Evolutionary conservation across 1,140 invertebrate species (phyloP).

Genomic region (Lycorma delicatula): DNA sequence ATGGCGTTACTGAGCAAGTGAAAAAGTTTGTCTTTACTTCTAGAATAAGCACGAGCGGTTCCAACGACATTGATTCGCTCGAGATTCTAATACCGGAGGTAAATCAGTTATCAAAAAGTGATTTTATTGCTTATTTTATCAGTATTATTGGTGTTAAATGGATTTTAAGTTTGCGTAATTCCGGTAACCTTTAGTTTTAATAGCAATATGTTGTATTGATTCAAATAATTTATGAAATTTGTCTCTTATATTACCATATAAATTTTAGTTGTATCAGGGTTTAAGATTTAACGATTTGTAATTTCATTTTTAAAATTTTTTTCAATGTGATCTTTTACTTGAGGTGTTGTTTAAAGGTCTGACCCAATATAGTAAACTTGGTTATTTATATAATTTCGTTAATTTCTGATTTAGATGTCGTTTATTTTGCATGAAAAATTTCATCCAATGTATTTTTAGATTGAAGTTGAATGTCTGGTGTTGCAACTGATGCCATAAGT

Average conservation of each 20-base stretch:
- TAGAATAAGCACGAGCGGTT: not conserved
- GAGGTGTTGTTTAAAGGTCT: not conserved
- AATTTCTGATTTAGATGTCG: no score
- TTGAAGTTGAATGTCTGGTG: no score
- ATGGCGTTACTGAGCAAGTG: slow-evolving; percentile 2
- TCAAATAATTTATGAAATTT: not conserved
- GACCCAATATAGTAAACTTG: not conserved
- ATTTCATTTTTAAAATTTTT: no score
- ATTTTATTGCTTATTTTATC: not conserved
- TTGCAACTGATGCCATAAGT: no score
- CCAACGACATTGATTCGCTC: not conserved
- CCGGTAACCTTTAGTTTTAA: not conserved
- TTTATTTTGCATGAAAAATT: no score
- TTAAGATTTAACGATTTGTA: not conserved
- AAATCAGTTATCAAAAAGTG: not conserved
- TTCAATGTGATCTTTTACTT: no score
- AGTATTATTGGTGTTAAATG: not conserved
- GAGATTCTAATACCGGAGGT: slow-evolving; percentile 2
- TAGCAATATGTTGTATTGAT: not conserved
- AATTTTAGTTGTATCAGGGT: not conserved
- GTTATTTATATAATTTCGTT: no score
- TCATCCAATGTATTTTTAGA: no score
- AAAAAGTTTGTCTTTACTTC: slow-evolving; percentile 1
- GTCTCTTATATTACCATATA: not conserved
- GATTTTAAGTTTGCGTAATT: not conserved